Evolutionary conservation across 2,113 vertebrate species (phyloP).

Genomic region (Silurus asotus): DNA sequence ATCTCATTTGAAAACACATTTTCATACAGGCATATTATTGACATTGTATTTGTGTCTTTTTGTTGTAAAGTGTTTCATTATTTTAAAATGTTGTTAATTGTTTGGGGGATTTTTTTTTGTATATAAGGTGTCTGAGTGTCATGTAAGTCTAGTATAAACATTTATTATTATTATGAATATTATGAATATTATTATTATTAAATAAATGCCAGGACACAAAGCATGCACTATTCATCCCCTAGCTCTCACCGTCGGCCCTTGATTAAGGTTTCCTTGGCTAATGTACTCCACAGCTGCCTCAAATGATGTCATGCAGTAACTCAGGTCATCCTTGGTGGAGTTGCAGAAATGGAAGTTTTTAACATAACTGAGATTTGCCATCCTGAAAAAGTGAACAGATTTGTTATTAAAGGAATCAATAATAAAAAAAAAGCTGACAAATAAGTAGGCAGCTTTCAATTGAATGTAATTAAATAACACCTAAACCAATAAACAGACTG

Average conservation of each 20-base stretch:
- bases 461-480: neutral
- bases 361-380: slow-evolving; percentile 96
- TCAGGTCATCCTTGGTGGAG: slow-evolving; percentile 88
- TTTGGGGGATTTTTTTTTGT: no score
- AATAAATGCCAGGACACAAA: neutral
- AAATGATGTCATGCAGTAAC: slow-evolving; percentile 91
- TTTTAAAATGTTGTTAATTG: no score
- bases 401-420: neutral
- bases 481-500: neutral
- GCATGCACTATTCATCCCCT: neutral
- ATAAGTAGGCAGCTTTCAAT: neutral
- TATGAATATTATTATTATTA: no score
- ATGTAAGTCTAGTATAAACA: no score
- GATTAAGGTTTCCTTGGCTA: slow-evolving; percentile 84
- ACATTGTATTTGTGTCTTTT: no score
- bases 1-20: no score
- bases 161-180: no score
- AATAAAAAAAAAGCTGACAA: neutral
- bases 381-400: slow-evolving; percentile 71
- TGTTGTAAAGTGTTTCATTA: no score
- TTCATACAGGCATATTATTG: no score
- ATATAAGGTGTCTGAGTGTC: no score
- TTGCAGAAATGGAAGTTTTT: slow-evolving; percentile 94
- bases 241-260: slow-evolving; percentile 65
- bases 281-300: slow-evolving; percentile 92